These are phyloP conservation scores for Heteromurus nitidus DNA, from an alignment of 2,888 invertebrate genomes.

Conservation along the genomic window DNA sequence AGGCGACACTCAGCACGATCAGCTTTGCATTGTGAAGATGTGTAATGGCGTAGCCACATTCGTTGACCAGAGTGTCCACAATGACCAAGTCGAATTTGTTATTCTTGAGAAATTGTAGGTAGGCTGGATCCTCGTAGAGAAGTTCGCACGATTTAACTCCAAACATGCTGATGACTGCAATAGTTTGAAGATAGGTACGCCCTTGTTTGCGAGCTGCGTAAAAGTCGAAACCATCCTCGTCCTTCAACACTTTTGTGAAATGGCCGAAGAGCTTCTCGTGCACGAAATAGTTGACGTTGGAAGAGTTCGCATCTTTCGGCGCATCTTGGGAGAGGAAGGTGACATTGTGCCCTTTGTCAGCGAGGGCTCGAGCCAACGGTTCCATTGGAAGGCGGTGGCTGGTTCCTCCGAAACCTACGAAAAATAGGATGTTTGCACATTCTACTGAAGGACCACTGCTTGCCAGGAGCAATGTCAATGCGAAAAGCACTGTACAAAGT, in stretches of 20 bases:
- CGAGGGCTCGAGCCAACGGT: conserved; percentile 24
- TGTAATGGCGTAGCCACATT: conserved; percentile 63
- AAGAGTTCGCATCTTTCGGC: neutral
- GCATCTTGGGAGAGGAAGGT: conserved; percentile 16
- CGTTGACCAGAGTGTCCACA: conserved; percentile 62
- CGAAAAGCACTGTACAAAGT: no score
- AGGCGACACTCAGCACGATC: conserved; percentile 61
- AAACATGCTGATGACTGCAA: conserved; percentile 14
- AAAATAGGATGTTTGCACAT: conserved; percentile 44
- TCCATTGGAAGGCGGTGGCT: conserved; percentile 47
- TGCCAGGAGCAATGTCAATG: no score
- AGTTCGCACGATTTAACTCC: conserved; percentile 42
- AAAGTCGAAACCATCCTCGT: conserved; percentile 14
- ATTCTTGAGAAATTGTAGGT: conserved; percentile 44
- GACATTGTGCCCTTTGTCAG: conserved; percentile 35
- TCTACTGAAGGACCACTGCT: no score
- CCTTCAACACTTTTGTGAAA: neutral
- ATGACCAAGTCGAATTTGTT: conserved; percentile 66
- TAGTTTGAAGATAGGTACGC: neutral
- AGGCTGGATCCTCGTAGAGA: conserved; percentile 27
- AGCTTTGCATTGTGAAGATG: conserved; percentile 62
- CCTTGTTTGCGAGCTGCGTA: neutral
- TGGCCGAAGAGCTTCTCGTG: neutral
- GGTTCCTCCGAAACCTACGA: conserved; percentile 26
- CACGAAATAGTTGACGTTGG: conserved; percentile 18